phyloP scores from a whole-genome alignment of 2,113 vertebrate species.

The Periophthalmodon schlosseri region DNA sequence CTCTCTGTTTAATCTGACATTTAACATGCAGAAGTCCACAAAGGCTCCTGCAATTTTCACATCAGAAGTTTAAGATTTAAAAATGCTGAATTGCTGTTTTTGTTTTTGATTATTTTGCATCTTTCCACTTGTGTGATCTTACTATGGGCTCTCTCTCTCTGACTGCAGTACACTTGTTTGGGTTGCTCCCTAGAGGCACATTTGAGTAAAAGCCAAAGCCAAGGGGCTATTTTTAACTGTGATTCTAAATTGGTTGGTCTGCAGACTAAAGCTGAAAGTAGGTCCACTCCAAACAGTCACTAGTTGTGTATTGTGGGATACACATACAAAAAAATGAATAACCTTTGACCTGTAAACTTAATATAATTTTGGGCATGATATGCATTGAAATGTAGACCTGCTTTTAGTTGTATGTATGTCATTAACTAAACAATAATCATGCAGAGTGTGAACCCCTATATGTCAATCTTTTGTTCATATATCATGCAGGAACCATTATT shows the following conservation, averaged over 20 bases:
- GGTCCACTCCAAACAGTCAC: background rate
- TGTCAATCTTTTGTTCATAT: no score
- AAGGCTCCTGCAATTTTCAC: background rate
- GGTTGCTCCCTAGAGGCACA: background rate
- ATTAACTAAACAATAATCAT: no score
- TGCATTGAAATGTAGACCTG: background rate
- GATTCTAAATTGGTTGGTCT: background rate
- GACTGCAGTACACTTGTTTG: conserved; percentile 4
- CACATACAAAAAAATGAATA: background rate
- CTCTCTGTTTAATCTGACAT: conserved; percentile 10
- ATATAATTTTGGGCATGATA: background rate
- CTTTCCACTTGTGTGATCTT: background rate
- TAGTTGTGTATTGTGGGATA: background rate
- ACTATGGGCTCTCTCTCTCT: background rate
- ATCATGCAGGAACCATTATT: no score
- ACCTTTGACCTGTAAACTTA: background rate
- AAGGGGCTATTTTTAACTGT: background rate
- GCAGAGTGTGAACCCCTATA: no score
- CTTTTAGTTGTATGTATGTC: background rate
- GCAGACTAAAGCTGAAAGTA: background rate
- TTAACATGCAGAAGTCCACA: conserved; percentile 18
- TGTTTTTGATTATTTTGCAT: background rate
- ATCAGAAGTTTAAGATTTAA: background rate
- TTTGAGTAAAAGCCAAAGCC: conserved; percentile 11
- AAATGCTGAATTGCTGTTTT: background rate